Evolutionary conservation across 37 sponge, comb jelly and placozoan genomes (phyloP).

Genomic region (Eunapius fragilis): DNA sequence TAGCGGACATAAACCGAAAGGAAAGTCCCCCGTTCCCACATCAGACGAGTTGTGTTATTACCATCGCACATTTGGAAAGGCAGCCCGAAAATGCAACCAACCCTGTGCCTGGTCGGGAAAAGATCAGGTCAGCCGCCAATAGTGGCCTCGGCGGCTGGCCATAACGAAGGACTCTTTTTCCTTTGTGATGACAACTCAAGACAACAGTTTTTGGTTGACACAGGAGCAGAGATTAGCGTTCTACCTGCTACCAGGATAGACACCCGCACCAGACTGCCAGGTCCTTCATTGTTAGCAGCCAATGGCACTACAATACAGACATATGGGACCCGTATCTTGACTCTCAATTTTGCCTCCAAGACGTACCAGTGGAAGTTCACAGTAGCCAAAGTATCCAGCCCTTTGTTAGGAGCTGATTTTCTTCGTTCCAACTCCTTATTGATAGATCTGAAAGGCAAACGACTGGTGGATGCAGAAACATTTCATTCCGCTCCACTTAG

Average conservation of each 20-base stretch:
- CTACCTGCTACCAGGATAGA: conserved; percentile 16
- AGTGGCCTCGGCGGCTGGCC: background rate
- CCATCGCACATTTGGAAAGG: conserved; percentile 7
- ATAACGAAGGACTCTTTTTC: background rate
- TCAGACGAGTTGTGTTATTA: background rate
- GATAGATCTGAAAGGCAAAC: conserved; percentile 20
- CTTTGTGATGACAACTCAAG: background rate
- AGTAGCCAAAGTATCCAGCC: conserved; percentile 17
- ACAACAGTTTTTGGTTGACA: conserved; percentile 27
- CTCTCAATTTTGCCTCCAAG: too few species aligned
- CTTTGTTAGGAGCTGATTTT: conserved; percentile 40
- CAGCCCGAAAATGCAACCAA: conserved; percentile 1
- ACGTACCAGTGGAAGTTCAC: conserved; percentile 6
- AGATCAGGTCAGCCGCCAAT: background rate
- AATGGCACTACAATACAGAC: conserved; percentile 25
- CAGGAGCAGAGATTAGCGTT: conserved; percentile 29
- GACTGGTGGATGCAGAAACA: conserved; percentile 4
- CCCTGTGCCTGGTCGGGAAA: conserved; percentile 17
- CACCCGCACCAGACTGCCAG: background rate
- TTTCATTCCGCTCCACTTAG: conserved; percentile 15
- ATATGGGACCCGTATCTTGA: conserved; percentile 3
- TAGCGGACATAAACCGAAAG: too few species aligned
- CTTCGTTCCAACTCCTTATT: conserved; percentile 25
- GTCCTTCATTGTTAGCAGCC: conserved; percentile 6
- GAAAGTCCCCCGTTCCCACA: too few species aligned